Evolutionary conservation across 2,113 vertebrate genomes (phyloP).

Genomic region (Platysteira castanea): DNA sequence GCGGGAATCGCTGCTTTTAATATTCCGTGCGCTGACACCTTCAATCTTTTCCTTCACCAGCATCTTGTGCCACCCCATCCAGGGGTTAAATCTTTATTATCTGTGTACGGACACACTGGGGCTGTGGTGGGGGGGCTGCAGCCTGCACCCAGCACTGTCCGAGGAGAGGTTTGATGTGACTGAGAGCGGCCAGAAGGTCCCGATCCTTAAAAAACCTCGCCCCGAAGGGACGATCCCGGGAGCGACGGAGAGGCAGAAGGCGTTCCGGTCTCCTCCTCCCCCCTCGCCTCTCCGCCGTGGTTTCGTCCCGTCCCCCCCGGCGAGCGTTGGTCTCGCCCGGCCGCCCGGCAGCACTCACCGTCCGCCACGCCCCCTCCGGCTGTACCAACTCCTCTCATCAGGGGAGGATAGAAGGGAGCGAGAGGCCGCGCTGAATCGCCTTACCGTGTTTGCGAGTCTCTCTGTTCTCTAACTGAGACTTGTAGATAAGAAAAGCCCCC

Average conservation of each 20-base stretch:
- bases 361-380: neutral
- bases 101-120: fast-evolving
- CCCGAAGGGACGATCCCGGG: too few relatives aligned
- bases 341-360: fast-evolving
- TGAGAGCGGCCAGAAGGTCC: fast-evolving
- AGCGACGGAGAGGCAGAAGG: fast-evolving
- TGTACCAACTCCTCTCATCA: neutral
- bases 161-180: neutral
- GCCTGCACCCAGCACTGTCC: neutral
- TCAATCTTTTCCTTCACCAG: neutral
- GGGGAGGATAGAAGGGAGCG: fast-evolving
- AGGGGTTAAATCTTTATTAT: neutral
- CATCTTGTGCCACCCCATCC: fast-evolving
- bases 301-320: neutral
- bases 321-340: neutral
- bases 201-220: neutral
- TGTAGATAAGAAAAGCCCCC: fast-evolving
- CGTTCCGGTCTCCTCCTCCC: fast-evolving
- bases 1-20: neutral
- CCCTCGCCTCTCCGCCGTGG: neutral
- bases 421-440: fast-evolving
- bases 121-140: fast-evolving
- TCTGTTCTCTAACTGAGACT: fast-evolving
- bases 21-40: neutral
- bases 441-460: fast-evolving